Percentiles rank a stretch among this genome's conserved stretches.
These are phyloP conservation scores for Thelaira solivaga DNA, from an alignment of 2,888 invertebrate genomes.

Conservation along the genomic window DNA sequence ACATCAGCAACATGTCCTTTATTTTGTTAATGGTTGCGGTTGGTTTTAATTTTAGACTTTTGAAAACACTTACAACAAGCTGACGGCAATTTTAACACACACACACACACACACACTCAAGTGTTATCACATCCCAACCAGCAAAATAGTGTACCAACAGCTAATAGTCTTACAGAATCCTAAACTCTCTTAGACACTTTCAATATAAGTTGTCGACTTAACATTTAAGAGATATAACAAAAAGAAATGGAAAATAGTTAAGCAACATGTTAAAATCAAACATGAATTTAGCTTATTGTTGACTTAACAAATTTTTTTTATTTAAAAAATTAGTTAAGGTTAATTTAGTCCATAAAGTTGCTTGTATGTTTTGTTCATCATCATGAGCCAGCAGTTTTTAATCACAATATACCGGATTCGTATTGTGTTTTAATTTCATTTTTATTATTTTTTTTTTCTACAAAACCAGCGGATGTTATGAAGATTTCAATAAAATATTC, in stretches of 20 bases:
- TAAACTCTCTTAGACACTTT: too few species aligned
- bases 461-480: conserved; percentile 29
- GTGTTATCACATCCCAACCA: too few species aligned
- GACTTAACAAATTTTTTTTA: background rate
- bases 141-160: too few species aligned
- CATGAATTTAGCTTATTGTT: background rate
- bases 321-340: conserved; percentile 27
- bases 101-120: too few species aligned
- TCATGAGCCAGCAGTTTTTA: conserved; percentile 7
- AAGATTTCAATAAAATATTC: conserved; percentile 1
- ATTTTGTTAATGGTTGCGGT: conserved; percentile 6
- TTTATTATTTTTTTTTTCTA: background rate
- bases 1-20: background rate
- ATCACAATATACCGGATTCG: background rate
- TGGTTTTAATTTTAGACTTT: conserved; percentile 18
- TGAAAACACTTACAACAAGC: conserved; percentile 5
- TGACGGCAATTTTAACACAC: background rate
- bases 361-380: background rate
- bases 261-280: background rate
- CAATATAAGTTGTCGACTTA: too few species aligned
- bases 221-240: background rate
- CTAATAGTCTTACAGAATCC: too few species aligned
- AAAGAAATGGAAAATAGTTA: conserved; percentile 8
- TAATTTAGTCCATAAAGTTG: background rate
- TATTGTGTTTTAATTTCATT: background rate